A percentile compares a stretch with the other conserved stretches of the same genome.
Conservation (phyloP, 2,797 vertebrate genomes). For the Acrossocheilus fasciatus region DNA sequence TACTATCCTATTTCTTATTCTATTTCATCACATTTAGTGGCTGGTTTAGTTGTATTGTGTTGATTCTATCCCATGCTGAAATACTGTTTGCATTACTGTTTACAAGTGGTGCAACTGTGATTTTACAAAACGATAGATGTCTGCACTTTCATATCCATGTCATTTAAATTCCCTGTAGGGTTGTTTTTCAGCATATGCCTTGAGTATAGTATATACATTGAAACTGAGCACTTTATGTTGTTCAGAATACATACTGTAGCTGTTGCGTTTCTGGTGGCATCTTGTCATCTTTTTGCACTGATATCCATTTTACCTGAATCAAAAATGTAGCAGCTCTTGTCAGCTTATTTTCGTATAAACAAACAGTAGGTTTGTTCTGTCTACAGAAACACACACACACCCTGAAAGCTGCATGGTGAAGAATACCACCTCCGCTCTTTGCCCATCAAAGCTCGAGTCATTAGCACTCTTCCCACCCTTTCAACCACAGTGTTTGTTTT, state of each 20-base stretch:
- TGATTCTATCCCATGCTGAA: neutral
- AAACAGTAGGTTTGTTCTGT: neutral
- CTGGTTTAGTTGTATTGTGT: neutral
- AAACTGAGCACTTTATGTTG: neutral
- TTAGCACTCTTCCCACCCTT: constrained; percentile 10
- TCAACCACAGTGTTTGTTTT: constrained; percentile 15
- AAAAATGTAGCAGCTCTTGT: neutral
- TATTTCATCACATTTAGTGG: neutral
- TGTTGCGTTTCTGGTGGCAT: neutral
- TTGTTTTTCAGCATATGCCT: neutral
- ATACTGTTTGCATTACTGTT: neutral
- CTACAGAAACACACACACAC: neutral
- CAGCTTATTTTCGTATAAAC: neutral
- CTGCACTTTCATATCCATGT: neutral
- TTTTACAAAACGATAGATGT: neutral
- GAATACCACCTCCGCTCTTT: neutral
- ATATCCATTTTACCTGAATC: constrained; percentile 11
- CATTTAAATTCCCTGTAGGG: neutral
- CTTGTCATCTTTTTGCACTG: neutral
- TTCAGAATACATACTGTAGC: neutral
- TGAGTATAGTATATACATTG: neutral
- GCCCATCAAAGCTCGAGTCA: constrained; percentile 9
- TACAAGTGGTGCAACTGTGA: neutral
- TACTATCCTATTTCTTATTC: neutral
- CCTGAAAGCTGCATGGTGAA: neutral